Conservation (phyloP, 2,888 invertebrate species). For the Mythimna loreyi region DNA sequence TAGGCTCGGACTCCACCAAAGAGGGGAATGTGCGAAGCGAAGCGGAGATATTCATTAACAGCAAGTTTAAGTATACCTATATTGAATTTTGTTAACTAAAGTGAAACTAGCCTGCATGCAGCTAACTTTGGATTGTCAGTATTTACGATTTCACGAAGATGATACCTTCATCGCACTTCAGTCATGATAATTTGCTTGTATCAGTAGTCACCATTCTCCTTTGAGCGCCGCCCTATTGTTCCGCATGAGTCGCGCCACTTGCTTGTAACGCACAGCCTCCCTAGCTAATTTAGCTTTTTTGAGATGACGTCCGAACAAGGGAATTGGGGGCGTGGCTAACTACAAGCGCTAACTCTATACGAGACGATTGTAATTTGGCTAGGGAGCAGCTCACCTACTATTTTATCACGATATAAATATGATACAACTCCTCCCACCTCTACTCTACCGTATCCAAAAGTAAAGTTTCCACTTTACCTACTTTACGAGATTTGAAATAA, state of each 20-base stretch:
- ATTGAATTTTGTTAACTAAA: background rate
- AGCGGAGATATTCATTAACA: background rate
- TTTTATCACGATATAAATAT: background rate
- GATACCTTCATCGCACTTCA: background rate
- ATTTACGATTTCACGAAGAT: background rate
- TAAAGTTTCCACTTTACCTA: too few species aligned
- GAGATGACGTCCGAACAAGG: too few species aligned
- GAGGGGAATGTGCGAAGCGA: background rate
- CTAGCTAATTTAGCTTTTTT: too few species aligned
- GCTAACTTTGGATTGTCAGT: background rate
- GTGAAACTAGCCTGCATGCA: background rate
- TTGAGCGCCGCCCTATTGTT: background rate
- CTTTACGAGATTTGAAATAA: background rate
- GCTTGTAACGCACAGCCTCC: background rate
- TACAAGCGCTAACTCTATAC: too few species aligned
- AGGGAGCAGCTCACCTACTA: background rate
- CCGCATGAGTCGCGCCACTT: too few species aligned
- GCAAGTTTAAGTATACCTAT: too few species aligned
- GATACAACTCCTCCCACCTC: background rate
- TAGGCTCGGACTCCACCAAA: background rate
- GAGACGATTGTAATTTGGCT: too few species aligned
- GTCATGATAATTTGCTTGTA: background rate
- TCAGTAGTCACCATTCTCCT: background rate
- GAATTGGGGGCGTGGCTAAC: too few species aligned
- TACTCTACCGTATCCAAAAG: background rate